phyloP scores from a whole-genome alignment of 1,140 invertebrate genomes.

The Drosophila kepulauana region DNA sequence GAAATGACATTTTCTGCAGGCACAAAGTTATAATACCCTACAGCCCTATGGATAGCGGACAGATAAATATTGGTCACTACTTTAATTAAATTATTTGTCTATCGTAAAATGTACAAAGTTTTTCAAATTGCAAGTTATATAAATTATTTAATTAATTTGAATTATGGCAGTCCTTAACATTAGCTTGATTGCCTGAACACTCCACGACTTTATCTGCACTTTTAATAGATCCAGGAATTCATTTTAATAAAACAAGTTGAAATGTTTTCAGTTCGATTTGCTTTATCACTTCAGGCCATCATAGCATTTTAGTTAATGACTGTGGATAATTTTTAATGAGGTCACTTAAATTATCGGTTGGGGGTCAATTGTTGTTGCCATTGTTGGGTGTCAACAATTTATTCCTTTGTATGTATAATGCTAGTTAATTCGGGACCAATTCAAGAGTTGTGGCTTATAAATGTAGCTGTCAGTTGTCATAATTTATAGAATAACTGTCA shows the following conservation, averaged over 20 bases:
- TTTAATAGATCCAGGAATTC: constrained; percentile 10
- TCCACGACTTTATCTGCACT: constrained; percentile 7
- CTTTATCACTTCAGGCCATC: constrained; percentile 60
- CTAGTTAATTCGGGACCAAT: constrained; percentile 54
- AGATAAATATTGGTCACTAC: too few relatives aligned
- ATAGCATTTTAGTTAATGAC: constrained; percentile 73
- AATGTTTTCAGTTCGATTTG: constrained; percentile 49
- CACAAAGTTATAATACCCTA: too few relatives aligned
- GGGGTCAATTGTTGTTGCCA: constrained; percentile 1
- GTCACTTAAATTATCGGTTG: constrained; percentile 68
- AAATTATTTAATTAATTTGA: background rate
- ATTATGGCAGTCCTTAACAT: constrained; percentile 18
- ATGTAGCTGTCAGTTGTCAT: constrained; percentile 83
- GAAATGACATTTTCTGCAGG: too few relatives aligned
- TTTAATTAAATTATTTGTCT: too few relatives aligned
- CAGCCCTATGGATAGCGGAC: too few relatives aligned
- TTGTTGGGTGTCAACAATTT: constrained; percentile 63
- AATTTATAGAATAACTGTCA: constrained; percentile 83
- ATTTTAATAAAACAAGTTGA: background rate
- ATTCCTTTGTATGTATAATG: constrained; percentile 58
- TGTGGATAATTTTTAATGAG: constrained; percentile 76
- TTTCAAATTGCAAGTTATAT: too few relatives aligned
- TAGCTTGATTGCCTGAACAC: background rate
- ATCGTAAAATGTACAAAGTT: too few relatives aligned
- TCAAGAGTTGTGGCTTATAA: constrained; percentile 80